Conservation (phyloP, 1,140 invertebrate species). For the Hormaphis cornu region DNA sequence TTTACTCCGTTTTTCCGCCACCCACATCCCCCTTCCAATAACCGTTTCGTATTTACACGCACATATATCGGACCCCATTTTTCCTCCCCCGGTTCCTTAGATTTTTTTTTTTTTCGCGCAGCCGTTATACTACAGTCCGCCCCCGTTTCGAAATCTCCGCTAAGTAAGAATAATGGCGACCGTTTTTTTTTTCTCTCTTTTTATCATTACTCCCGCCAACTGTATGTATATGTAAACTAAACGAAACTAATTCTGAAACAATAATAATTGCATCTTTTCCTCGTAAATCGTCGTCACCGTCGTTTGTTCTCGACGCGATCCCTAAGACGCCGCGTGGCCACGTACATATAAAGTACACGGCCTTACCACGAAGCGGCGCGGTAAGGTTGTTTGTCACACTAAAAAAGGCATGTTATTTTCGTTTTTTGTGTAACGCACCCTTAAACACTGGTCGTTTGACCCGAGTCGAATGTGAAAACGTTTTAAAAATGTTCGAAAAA, state of each 20-base stretch:
- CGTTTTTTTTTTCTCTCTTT: conserved; percentile 14
- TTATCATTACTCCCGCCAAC: conserved; percentile 5
- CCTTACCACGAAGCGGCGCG: too few relatives aligned
- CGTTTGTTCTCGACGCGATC: not conserved
- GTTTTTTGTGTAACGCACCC: too few relatives aligned
- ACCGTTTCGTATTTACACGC: not conserved
- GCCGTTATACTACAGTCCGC: not conserved
- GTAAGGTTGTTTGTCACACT: too few relatives aligned
- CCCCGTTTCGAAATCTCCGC: conserved; percentile 26
- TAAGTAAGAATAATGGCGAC: conserved; percentile 32
- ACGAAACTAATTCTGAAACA: conserved; percentile 28
- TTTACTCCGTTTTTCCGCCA: not conserved
- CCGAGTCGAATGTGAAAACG: too few relatives aligned
- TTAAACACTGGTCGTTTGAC: too few relatives aligned
- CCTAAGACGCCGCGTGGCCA: too few relatives aligned
- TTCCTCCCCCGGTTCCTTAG: not conserved
- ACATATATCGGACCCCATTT: conserved; percentile 5
- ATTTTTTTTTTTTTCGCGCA: not conserved
- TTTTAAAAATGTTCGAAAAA: too few relatives aligned
- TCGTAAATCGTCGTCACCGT: not conserved
- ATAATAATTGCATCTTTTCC: conserved; percentile 28
- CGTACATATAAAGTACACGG: too few relatives aligned
- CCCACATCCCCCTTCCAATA: not conserved
- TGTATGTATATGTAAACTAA: not conserved
- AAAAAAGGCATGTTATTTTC: too few relatives aligned